Evolutionary conservation across 2,113 vertebrate species (phyloP), one percentile per base, ranked within the genome.

Genomic region (Caranx ignobilis): DNA sequence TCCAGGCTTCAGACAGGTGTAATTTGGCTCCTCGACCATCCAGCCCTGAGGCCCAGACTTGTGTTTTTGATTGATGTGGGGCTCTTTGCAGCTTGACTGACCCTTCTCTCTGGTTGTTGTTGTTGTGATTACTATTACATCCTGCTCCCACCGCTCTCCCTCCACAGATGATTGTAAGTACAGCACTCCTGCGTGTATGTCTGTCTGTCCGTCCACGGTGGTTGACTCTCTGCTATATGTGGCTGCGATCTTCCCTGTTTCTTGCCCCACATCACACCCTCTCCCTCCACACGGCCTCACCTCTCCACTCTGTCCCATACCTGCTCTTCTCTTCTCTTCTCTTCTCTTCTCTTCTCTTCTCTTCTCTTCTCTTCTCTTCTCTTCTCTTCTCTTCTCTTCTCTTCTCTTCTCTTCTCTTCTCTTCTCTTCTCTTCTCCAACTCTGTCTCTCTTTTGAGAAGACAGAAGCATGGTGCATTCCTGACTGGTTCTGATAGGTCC

Each of bases 151-250:
- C 91, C 80, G 93, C 94, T 95, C 93, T 93, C 83, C 93, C 89
- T 94, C 92, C 94, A 94, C 97, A 99, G 98, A 99, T 99, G 97
- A 99, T 99, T 97, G 97, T 99, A 99, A 99, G 98, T 99, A 99
- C 95, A 95, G 96, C 95, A 94, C 95, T 96, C 94, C 95, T 97
- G 95, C 95, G 89, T 95, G 96, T 97, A 93, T 95, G 96, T 98
- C 94, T 95, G 95, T 97, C 93, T 97, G 97, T 99, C 94, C 95
- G 92, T 96, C 94, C 31, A 91, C 96, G 95, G 95, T 95, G 94
- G 90, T 93, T 87, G 55, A 92, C 94, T 93, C 91, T 95, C 89
- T 95, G 95, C 96, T 95, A 89, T 92, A 87, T 94, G 95, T 97
- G 96, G 96, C 97, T 97, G 95, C 94, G 85, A 92, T 89, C 85